phyloP scores from a whole-genome alignment of 2,797 vertebrate species.

The Rachycentron canadum region DNA sequence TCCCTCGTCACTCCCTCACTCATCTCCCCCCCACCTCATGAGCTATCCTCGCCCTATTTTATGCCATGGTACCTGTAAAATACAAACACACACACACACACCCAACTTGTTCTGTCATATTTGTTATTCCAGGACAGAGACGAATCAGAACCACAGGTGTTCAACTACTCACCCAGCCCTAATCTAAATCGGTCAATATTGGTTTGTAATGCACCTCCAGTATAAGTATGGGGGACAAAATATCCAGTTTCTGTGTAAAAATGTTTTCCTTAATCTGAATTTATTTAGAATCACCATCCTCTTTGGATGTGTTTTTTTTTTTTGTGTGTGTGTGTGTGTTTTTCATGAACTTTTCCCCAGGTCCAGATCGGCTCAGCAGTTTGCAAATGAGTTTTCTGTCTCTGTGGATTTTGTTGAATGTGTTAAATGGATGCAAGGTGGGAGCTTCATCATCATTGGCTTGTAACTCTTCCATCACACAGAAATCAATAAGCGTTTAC shows the following conservation, averaged over 20 bases:
- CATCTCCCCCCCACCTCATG: background rate
- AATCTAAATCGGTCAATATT: too few relatives aligned
- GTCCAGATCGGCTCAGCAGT: background rate
- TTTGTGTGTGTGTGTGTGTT: background rate
- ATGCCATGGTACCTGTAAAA: slow-evolving; percentile 1
- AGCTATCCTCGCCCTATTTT: background rate
- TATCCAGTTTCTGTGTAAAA: too few relatives aligned
- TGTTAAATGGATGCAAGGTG: slow-evolving; percentile 24
- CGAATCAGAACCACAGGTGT: background rate
- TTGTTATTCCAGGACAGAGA: background rate
- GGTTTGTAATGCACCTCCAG: too few relatives aligned
- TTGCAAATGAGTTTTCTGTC: slow-evolving; percentile 12
- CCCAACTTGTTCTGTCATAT: background rate
- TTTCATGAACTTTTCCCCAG: background rate
- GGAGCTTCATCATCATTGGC: slow-evolving; percentile 40
- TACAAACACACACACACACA: background rate
- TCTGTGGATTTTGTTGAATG: slow-evolving; percentile 21
- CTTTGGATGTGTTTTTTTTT: background rate
- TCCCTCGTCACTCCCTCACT: slow-evolving; percentile 24
- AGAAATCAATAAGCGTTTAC: slow-evolving; percentile 67
- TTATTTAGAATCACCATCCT: background rate
- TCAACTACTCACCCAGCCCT: background rate
- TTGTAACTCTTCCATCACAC: slow-evolving; percentile 57
- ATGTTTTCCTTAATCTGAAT: too few relatives aligned
- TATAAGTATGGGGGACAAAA: too few relatives aligned